Base-by-base conservation (phyloP, 2,888 invertebrate species). In the Heliconius charithonia region DNA sequence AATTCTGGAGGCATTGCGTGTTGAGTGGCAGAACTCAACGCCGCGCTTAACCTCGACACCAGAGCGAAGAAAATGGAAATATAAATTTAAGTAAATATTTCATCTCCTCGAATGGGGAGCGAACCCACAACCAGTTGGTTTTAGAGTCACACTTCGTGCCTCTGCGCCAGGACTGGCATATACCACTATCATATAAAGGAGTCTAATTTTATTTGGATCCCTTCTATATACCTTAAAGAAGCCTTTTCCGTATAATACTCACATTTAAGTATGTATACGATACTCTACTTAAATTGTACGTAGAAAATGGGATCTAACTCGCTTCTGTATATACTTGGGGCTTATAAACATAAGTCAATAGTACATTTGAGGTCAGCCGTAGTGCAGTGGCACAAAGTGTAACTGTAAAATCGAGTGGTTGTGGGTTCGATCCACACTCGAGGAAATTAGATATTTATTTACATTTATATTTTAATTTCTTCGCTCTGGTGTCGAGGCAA, bases 131-230 rank as follows among this genome's bases (percentile, higher is more conserved):
- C n/a, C n/a, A n/a, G n/a, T n/a, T n/a, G n/a, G n/a, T n/a, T n/a
- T n/a, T n/a, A n/a, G n/a, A n/a, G n/a, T n/a, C n/a, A n/a, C n/a
- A n/a, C n/a, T n/a, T n/a, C n/a, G n/a, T n/a, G n/a, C n/a, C n/a
- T n/a, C n/a, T n/a, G n/a, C n/a, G n/a, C n/a, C n/a, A n/a, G n/a
- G n/a, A n/a, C n/a, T n/a, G n/a, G 41, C 37, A 73, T 69, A 7
- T 69, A 16, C 22, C 22, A 74, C 70, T 75, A 9, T 37, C 9
- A 9, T 37, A 72, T 65, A 81, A 77, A 76, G 77, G 78, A 63
- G 73, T 73, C 81, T 81, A 77, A 79, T 80, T 80, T 71, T 78
- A 75, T 81, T 79, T 75, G 73, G 59, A 71, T 75, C 65, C 71
- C 79, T 70, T 74, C 75, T 77, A 72, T 82, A 76, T 76, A 37